Evolutionary conservation across 2,797 vertebrate genomes (phyloP), one percentile per base, ranked within the genome.

Genomic region (Rachycentron canadum): DNA sequence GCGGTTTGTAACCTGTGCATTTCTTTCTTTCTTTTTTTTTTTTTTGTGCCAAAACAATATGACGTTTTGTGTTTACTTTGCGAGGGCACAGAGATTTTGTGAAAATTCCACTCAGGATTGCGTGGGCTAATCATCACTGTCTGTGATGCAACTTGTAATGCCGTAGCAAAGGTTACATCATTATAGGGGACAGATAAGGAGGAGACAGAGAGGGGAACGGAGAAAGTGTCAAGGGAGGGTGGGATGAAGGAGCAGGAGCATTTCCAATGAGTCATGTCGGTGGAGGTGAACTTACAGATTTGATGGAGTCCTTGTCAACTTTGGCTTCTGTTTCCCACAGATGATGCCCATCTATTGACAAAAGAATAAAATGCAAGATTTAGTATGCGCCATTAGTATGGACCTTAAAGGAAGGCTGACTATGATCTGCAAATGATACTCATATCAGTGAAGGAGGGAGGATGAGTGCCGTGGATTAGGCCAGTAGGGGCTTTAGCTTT

Each of bases 261-360:
- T 64, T 81, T 78, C 56, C 36, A 77, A 28, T 25, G 61, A 83
- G 70, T 77, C 53, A 23, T 40, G 36, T 36, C 11, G 3, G 32
- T 21, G 60, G 60, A 78, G 47, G 43, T 67, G 67, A 85, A 97
- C 98, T 98, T 95, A 99, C 98, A 90, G 96, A 94, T 95, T 99
- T 98, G 93, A 96, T 92, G 86, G 97, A 94, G 91, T 97, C 97
- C 90, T 97, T 97, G 95, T 99, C 98, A 1, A 96, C 97, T 90
- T 98, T 98, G 69, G 97, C 98, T 94, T 99, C 98, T 76, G 97
- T 97, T 94, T 99, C 98, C 98, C 98, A 99, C 88, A 99, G 94
- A 77, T 99, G 98, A 94, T 99, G 97, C 67, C 98, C 98, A 94
- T 99, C 98, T 99, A 65, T 64, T 45, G 56, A 85, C 47, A 82